Evolutionary conservation across 2,797 vertebrate genomes (phyloP).

Genomic region (Percopsis omiscomaycus): DNA sequence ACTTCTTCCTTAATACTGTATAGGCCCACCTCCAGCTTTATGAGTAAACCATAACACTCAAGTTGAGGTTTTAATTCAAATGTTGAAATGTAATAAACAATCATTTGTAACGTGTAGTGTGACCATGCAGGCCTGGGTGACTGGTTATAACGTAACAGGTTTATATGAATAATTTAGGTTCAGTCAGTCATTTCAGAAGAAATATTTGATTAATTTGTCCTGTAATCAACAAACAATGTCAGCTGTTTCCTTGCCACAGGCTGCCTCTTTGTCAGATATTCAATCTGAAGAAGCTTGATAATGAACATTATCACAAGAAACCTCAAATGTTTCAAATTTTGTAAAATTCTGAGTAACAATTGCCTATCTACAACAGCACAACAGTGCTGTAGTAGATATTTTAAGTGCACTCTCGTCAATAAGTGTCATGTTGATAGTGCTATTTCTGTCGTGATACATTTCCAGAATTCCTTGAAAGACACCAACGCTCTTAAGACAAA

Average conservation of each 20-base stretch:
- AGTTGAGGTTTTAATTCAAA: slow-evolving; percentile 64
- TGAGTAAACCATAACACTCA: slow-evolving; percentile 67
- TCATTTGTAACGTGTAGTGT: slow-evolving; percentile 15
- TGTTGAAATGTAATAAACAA: slow-evolving; percentile 16
- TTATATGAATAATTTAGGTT: slow-evolving; percentile 23
- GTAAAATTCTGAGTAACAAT: slow-evolving; percentile 36
- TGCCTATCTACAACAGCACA: slow-evolving; percentile 24
- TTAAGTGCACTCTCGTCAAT: slow-evolving; percentile 38
- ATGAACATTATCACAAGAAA: slow-evolving; percentile 38
- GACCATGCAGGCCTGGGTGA: slow-evolving; percentile 37
- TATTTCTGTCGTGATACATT: slow-evolving; percentile 43
- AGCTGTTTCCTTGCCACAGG: slow-evolving; percentile 38
- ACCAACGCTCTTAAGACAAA: slow-evolving; percentile 20
- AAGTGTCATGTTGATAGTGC: slow-evolving; percentile 43
- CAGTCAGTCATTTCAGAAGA: slow-evolving; percentile 25
- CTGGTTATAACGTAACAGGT: slow-evolving; percentile 33
- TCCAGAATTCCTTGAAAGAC: slow-evolving; percentile 21
- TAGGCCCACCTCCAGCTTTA: slow-evolving; percentile 58
- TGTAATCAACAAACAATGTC: slow-evolving; percentile 34
- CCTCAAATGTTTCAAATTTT: slow-evolving; percentile 30
- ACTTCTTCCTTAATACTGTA: slow-evolving; percentile 38
- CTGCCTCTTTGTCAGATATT: slow-evolving; percentile 28
- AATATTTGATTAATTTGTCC: slow-evolving; percentile 44
- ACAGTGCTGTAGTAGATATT: slow-evolving; percentile 41
- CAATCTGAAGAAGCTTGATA: slow-evolving; percentile 37